Base-by-base conservation (phyloP, 1,140 invertebrate genomes). In the Agraylea sexmaculata region DNA sequence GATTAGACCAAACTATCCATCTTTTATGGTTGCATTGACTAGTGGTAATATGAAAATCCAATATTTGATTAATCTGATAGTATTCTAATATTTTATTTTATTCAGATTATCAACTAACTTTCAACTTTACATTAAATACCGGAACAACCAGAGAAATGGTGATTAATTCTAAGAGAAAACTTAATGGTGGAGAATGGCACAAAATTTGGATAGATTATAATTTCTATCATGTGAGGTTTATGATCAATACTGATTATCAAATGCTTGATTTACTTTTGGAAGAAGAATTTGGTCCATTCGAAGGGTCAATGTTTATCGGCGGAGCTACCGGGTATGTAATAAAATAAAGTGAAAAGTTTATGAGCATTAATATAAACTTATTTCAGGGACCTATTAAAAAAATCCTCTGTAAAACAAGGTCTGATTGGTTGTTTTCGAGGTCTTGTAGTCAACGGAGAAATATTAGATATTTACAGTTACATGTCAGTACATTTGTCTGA, bases 151-250 rank as follows among this genome's bases (percentile, higher is more conserved):
- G 81, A 36, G 80, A 80, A 54, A 61, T 88, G 22, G 80, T 81
- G 31, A 80, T 94, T 19, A 80, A 79, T 53, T 88, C 87, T 11
- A 71, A 76, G 45, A 66, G 80, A 43, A 78, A 80, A 56, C 66
- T 95, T 3, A 92, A 90, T 55, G 81, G 80, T 34, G 89, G 89
- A 1, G 87, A 91, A 55, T 95, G 90, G 90, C 89, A 95, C 55
- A 88, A 91, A 63, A 83, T 93, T 46, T 88, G 86, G 85, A 88
- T 89, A 45, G 86, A 89, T 63, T 89, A 88, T 54, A 91, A 93
- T 60, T 78, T 83, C 53, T 85, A 91, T 59, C 88, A 95, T 58
- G 87, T 94, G n/a, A 64, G 88, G 39, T 89, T 92, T 56, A 90
- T 87, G 77, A 80, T 93, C 37, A 92, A 92, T 55, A 83, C 80